A percentile compares a stretch with the other conserved stretches of the same genome.
phyloP scores from a whole-genome alignment of 2,888 invertebrate genomes.

The Lasiommata megera region DNA sequence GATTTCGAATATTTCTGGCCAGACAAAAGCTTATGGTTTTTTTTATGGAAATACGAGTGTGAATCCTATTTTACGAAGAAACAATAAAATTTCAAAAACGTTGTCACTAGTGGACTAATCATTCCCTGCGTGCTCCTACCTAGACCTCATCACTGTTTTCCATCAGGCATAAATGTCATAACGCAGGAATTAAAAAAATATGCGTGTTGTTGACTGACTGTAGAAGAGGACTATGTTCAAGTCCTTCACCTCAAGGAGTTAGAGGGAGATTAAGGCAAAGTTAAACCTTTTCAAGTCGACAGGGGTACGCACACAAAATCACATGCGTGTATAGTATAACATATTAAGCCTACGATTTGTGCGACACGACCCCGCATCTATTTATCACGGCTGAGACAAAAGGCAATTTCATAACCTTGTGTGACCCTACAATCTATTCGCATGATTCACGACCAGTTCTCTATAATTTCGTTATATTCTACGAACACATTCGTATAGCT shows the following conservation, averaged over 20 bases:
- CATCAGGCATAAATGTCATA: too few relatives aligned
- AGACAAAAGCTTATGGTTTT: too few relatives aligned
- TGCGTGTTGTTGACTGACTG: too few relatives aligned
- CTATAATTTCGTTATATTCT: constrained; percentile 25
- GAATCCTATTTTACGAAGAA: too few relatives aligned
- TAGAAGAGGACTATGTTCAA: too few relatives aligned
- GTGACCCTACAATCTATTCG: constrained; percentile 34
- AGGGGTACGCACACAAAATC: background rate
- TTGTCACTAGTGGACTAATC: too few relatives aligned
- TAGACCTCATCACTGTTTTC: too few relatives aligned
- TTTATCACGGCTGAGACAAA: constrained; percentile 33
- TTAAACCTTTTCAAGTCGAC: background rate
- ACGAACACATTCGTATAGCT: background rate
- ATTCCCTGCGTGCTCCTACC: too few relatives aligned
- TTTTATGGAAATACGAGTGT: too few relatives aligned
- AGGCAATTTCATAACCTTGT: constrained; percentile 39
- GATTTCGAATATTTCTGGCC: too few relatives aligned
- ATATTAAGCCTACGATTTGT: constrained; percentile 13
- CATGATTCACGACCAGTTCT: constrained; percentile 31
- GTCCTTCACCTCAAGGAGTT: background rate
- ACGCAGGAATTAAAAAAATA: too few relatives aligned
- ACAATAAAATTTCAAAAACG: too few relatives aligned
- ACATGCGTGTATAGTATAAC: background rate
- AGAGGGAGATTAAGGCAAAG: background rate
- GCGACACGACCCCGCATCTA: constrained; percentile 17